A percentile compares a stretch with the other conserved stretches of the same genome.
phyloP scores from a whole-genome alignment of 2,888 invertebrate genomes.

The Phyto melanocephala region DNA sequence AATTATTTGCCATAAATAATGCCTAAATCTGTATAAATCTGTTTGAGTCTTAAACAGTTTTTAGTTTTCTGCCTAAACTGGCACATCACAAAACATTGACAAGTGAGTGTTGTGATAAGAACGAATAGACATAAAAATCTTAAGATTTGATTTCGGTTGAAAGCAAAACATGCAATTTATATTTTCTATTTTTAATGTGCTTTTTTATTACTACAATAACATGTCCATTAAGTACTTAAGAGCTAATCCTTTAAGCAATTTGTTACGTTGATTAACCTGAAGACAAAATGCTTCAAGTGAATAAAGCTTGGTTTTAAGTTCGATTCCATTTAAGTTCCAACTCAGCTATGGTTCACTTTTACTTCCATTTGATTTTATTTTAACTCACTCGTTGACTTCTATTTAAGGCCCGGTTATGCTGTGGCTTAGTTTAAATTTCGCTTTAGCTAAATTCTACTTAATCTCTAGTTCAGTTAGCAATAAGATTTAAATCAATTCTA shows the following conservation, averaged over 20 bases:
- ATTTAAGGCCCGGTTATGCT: not conserved
- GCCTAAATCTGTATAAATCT: slow-evolving; percentile 21
- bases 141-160: too few species aligned
- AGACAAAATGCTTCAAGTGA: too few species aligned
- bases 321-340: not conserved
- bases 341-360: not conserved
- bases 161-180: too few species aligned
- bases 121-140: too few species aligned
- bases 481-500: not conserved
- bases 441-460: not conserved
- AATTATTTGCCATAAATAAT: slow-evolving; percentile 44
- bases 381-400: not conserved
- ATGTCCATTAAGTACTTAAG: too few species aligned
- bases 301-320: too few species aligned
- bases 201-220: too few species aligned
- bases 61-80: slow-evolving; percentile 21
- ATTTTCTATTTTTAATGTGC: too few species aligned
- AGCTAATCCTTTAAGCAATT: too few species aligned
- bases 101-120: not conserved
- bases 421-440: not conserved
- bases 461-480: not conserved
- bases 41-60: slow-evolving; percentile 25
- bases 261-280: too few species aligned
- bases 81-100: slow-evolving; percentile 24
- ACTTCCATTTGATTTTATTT: too few species aligned